Base-by-base conservation (phyloP, 2,888 invertebrate genomes). In the Cheilosia grossa region DNA sequence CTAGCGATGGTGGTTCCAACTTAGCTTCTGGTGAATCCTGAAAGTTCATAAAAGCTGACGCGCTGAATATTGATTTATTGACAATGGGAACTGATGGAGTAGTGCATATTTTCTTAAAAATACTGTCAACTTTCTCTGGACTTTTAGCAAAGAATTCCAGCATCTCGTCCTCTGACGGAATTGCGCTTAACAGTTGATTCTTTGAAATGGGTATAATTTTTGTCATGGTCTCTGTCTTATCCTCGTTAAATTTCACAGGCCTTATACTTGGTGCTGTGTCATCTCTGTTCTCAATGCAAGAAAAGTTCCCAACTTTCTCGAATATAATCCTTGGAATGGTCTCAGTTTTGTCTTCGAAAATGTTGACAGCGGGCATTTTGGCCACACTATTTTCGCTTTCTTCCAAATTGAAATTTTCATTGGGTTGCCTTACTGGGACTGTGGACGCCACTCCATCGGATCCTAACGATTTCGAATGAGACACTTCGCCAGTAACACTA, bases 221-320 rank as follows among this genome's bases (percentile, higher is more conserved):
- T n/a, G 90, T 85, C 24, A 90, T 82, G 2, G 91, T 91, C 77
- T 90, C 91, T 0, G 91, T 91, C 79, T 89, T 90, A 47, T 91
- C 91, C 15, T 91, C 91, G 75, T 89, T 90, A 37, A 87, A 90
- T 69, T 74, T 70, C 13, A 81, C 53, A 1, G 86, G 24, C 19
- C 37, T 69, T 10, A 70, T 70, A 17, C 40, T 54, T 0, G 64
- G 24, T 0, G 88, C 87, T 56, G 89, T 90, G 1, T 90, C 88
- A 58, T 91, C 90, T 70, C 88, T 88, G 15, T 90, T 85, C 19
- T 90, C 89, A 4, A 90, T 77, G 0, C 90, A 89, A 4, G 90
- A 87, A 69, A 91, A 90, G 58, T 90, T 89, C 0, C 90, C 90
- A 4, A 87, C 89, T 54, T 88, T 83, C n/a, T 78, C 42, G 6